Evolutionary conservation across 1,140 invertebrate genomes (phyloP).

Genomic region (Pseudomyrmex sp.): DNA sequence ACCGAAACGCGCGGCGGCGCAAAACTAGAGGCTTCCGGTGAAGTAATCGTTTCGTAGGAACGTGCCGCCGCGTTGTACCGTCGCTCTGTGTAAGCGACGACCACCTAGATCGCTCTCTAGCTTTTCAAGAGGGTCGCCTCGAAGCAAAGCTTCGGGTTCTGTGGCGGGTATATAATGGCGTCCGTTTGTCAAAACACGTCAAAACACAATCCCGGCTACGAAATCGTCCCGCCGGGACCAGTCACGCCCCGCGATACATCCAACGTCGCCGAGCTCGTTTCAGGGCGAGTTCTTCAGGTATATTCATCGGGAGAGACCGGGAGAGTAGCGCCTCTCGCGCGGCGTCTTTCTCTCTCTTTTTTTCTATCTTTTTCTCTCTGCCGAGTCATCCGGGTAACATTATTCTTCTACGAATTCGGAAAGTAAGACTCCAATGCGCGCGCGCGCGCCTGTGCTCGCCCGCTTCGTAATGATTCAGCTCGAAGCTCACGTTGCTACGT

Average conservation of each 20-base stretch:
- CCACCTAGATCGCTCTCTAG: slow-evolving; percentile 80
- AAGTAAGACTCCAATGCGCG: slow-evolving; percentile 54
- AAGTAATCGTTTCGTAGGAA: slow-evolving; percentile 69
- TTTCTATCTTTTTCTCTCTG: slow-evolving; percentile 26
- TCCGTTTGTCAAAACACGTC: slow-evolving; percentile 85
- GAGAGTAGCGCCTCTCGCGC: slow-evolving; percentile 43
- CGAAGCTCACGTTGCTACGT: slow-evolving; percentile 9
- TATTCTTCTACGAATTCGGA: slow-evolving; percentile 73
- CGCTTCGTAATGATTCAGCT: slow-evolving; percentile 47
- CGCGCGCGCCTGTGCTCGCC: too few species aligned
- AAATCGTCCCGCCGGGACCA: slow-evolving; percentile 67
- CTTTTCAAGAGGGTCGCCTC: slow-evolving; percentile 62
- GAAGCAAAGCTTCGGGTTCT: slow-evolving; percentile 73
- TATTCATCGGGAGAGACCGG: not conserved
- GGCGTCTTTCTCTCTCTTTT: not conserved
- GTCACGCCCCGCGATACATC: slow-evolving; percentile 79
- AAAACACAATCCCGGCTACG: slow-evolving; percentile 81
- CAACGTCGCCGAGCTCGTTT: slow-evolving; percentile 62
- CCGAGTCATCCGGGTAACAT: slow-evolving; percentile 72
- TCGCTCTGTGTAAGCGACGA: slow-evolving; percentile 53
- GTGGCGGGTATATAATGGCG: slow-evolving; percentile 80
- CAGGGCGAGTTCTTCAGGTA: slow-evolving; percentile 60
- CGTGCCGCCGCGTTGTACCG: slow-evolving; percentile 7
- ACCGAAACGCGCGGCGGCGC: slow-evolving; percentile 32
- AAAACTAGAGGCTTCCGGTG: slow-evolving; percentile 65